These are phyloP conservation scores for Ciconia boyciana DNA, from an alignment of 2,113 vertebrate species.

Conservation along the genomic window DNA sequence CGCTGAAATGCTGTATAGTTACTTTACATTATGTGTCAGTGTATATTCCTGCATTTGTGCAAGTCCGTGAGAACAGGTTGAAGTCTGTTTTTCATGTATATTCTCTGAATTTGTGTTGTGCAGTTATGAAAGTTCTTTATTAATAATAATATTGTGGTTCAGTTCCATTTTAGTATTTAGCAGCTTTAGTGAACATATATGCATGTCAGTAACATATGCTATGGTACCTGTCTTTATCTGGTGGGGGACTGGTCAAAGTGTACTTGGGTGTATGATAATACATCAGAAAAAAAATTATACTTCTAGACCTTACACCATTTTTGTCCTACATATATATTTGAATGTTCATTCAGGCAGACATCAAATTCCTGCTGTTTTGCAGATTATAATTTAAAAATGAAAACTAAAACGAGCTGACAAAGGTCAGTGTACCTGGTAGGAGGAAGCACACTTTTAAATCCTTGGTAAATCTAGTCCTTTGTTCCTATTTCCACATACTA, in stretches of 20 bases:
- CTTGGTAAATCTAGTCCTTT: neutral
- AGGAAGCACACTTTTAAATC: neutral
- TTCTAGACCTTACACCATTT: neutral
- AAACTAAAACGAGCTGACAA: neutral
- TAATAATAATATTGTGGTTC: neutral
- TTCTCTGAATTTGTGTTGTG: neutral
- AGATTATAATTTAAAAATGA: neutral
- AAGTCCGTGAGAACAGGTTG: neutral
- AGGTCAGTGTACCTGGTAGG: neutral
- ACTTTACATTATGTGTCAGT: rapidly evolving
- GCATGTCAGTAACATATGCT: neutral
- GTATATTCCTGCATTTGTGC: neutral
- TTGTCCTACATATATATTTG: neutral
- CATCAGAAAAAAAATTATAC: neutral
- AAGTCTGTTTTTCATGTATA: neutral
- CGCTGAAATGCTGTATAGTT: neutral
- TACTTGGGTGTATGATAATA: neutral
- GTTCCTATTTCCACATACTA: neutral
- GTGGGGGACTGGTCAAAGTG: neutral
- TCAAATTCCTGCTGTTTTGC: neutral
- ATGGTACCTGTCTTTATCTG: neutral
- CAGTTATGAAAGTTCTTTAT: neutral
- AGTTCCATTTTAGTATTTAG: neutral
- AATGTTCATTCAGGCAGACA: neutral
- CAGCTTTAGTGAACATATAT: neutral